These are phyloP conservation scores for Heliconius ismenius DNA, from an alignment of 2,888 invertebrate species.

Conservation along the genomic window DNA sequence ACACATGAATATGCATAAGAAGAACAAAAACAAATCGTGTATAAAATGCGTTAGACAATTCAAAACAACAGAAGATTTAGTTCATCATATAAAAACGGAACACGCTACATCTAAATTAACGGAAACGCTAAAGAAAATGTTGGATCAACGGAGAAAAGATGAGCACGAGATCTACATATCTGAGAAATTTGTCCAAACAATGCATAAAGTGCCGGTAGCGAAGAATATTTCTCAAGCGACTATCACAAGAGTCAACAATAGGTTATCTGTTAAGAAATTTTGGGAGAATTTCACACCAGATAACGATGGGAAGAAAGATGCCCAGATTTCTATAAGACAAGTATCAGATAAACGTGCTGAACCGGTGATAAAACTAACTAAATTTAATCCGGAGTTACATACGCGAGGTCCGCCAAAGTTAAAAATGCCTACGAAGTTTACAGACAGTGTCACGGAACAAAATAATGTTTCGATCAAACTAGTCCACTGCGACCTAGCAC, in stretches of 20 bases:
- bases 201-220: slow-evolving; percentile 54
- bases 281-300: slow-evolving; percentile 70
- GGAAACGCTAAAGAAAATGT: slow-evolving; percentile 63
- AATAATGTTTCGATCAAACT: slow-evolving; percentile 53
- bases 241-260: slow-evolving; percentile 49
- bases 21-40: slow-evolving; percentile 57
- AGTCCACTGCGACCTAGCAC: slow-evolving; percentile 43
- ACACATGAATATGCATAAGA: slow-evolving; percentile 63
- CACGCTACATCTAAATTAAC: slow-evolving; percentile 65
- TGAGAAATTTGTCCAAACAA: slow-evolving; percentile 55
- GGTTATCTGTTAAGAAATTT: slow-evolving; percentile 65
- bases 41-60: slow-evolving; percentile 64
- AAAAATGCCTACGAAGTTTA: slow-evolving; percentile 61
- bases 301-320: slow-evolving; percentile 41
- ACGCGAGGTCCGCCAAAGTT: slow-evolving; percentile 42
- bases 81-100: slow-evolving; percentile 54
- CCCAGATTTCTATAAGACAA: slow-evolving; percentile 51
- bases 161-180: slow-evolving; percentile 30
- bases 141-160: slow-evolving; percentile 58
- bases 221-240: slow-evolving; percentile 46
- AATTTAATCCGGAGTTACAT: slow-evolving; percentile 48
- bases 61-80: slow-evolving; percentile 53
- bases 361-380: slow-evolving; percentile 58
- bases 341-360: slow-evolving; percentile 40
- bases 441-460: slow-evolving; percentile 45